Base-by-base conservation (phyloP, 2,888 invertebrate species). In the Ecliptopera silaceata region DNA sequence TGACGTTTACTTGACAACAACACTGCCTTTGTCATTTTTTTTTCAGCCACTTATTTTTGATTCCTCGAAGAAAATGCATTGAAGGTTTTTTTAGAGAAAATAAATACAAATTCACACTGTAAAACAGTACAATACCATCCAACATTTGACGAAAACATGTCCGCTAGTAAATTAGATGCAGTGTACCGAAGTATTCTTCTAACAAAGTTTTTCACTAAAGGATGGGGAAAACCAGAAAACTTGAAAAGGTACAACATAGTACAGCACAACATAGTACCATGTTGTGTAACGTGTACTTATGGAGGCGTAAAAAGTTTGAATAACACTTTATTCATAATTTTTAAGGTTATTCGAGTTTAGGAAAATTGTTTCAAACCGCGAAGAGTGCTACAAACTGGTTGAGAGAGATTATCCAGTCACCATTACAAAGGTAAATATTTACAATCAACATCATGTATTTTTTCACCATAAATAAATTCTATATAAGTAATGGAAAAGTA, bases 151-250 rank as follows among this genome's bases (percentile, higher is more conserved):
- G 64, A 73, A n/a, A 89, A 76, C 73, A 93, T 93, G 93, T 91
- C 93, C 64, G 85, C 93, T 54, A 93, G 93, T 72, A 93, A 89
- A 73, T 86, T 97, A 71, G 97, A 97, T 82, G 94, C 95, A 59
- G 92, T 97, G 49, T 98, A 98, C 81, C 93, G 98, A 67, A 95
- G 96, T 79, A 93, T 98, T 77, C 92, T 98, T 54, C 91, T 98
- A 55, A 96, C 97, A 1, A 96, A 96, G 84, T 97, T 98, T 84
- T 99, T 99, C 79, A 97, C 96, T 1, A 97, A 97, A 92, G 98
- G 98, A 72, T 99, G 99, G 99, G 99, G 99, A 4, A 95, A 96
- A 78, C 97, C 98, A 18, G 96, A 97, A 73, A 96, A 96, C 83
- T 92, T 99, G 56, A 94, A 95, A 86, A 95, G 95, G 97, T 96